A percentile compares a stretch with the other conserved stretches of the same genome.
These are phyloP conservation scores for Parthenolecanium corni DNA, from an alignment of 2,888 invertebrate genomes.

Conservation along the genomic window DNA sequence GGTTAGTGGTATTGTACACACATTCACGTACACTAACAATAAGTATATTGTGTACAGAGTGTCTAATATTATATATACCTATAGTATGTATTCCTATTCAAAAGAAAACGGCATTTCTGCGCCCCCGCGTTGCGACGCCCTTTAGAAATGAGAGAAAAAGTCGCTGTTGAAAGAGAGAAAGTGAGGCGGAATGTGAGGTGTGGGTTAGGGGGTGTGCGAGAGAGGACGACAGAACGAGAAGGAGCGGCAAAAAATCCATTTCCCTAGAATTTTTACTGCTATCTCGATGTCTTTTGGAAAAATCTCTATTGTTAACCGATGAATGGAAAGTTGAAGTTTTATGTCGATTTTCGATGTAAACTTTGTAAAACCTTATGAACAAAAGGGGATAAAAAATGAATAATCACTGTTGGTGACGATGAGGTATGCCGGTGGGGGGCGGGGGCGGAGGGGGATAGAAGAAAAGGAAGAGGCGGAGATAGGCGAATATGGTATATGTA, in stretches of 20 bases:
- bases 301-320: constrained; percentile 26
- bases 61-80: not conserved
- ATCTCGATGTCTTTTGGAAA: constrained; percentile 28
- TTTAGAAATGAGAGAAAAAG: not conserved
- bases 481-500: constrained; percentile 5
- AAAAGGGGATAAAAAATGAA: constrained; percentile 26
- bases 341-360: constrained; percentile 28
- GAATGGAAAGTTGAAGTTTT: constrained; percentile 28
- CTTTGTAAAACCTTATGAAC: constrained; percentile 27
- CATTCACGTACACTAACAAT: too few relatives aligned
- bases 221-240: not conserved
- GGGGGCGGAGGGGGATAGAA: too few relatives aligned
- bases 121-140: not conserved
- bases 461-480: constrained; percentile 4
- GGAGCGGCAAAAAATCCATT: constrained; percentile 18
- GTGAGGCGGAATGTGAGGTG: not conserved
- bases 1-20: not conserved
- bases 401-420: constrained; percentile 25
- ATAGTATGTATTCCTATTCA: not conserved
- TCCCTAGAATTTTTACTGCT: constrained; percentile 27
- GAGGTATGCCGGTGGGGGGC: constrained; percentile 27
- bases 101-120: not conserved
- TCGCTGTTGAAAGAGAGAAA: not conserved
- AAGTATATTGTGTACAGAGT: not conserved
- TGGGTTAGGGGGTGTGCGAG: not conserved